These are phyloP conservation scores for Chymomyza fuscimana DNA, from an alignment of 2,888 invertebrate species.

Conservation along the genomic window DNA sequence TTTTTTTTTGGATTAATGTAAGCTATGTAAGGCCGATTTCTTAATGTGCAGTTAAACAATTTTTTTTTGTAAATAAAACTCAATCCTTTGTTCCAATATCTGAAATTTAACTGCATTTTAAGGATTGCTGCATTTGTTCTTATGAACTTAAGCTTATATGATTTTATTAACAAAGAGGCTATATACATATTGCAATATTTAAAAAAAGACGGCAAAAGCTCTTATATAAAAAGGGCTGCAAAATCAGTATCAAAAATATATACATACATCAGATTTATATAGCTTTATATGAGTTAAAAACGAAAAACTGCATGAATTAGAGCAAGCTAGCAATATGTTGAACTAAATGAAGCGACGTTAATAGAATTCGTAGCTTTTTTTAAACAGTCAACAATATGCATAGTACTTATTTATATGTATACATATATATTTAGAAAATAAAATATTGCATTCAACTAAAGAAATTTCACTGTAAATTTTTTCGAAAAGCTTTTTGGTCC, in stretches of 20 bases:
- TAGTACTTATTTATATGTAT: not conserved
- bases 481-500: slow-evolving; percentile 8
- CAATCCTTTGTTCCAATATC: not conserved
- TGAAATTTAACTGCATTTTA: not conserved
- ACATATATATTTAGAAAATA: not conserved
- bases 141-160: too few relatives aligned
- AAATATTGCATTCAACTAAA: not conserved
- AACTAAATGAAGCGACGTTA: not conserved
- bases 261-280: not conserved
- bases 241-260: not conserved
- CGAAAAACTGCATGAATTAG: not conserved
- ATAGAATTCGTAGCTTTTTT: not conserved
- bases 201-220: not conserved
- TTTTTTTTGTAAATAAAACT: too few relatives aligned
- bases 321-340: not conserved
- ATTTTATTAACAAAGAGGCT: not conserved
- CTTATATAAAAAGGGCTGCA: not conserved
- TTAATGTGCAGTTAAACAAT: too few relatives aligned
- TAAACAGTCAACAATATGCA: not conserved
- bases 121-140: not conserved
- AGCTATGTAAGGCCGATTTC: too few relatives aligned
- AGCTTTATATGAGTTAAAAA: not conserved
- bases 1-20: not conserved
- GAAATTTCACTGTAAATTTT: slow-evolving; percentile 52
- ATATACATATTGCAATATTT: not conserved